phyloP scores from a whole-genome alignment of 2,797 vertebrate genomes.

The Parambassis ranga region DNA sequence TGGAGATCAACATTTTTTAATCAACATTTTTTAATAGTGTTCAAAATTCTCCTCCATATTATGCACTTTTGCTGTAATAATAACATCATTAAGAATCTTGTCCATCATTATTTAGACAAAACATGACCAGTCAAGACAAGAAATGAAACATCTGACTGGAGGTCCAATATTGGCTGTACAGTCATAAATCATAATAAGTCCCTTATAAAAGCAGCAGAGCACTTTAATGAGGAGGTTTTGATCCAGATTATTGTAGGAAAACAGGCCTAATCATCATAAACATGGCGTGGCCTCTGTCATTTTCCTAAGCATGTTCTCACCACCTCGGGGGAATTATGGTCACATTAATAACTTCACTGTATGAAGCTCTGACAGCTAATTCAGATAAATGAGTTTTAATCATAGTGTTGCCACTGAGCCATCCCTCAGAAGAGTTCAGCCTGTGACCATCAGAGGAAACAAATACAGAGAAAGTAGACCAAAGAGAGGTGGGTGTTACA shows the following conservation, averaged over 20 bases:
- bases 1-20: no score
- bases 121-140: not conserved
- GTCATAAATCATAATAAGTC: conserved; percentile 4
- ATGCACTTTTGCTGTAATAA: not conserved
- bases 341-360: conserved; percentile 30
- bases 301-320: conserved; percentile 26
- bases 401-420: conserved; percentile 12
- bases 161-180: not conserved
- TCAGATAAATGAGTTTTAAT: conserved; percentile 49
- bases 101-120: not conserved
- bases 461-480: not conserved
- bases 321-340: conserved; percentile 23
- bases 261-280: conserved; percentile 34
- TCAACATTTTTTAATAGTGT: no score
- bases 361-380: conserved; percentile 22
- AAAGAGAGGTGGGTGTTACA: not conserved
- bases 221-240: not conserved
- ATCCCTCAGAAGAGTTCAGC: conserved; percentile 24
- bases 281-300: not conserved
- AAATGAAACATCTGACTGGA: not conserved
- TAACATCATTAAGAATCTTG: not conserved
- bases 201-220: not conserved
- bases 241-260: conserved; percentile 28
- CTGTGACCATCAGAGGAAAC: not conserved
- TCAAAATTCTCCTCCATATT: no score